Percentiles rank a stretch among this genome's conserved stretches.
Conservation (phyloP, 2,113 vertebrate genomes). For the Tetrao urogallus region DNA sequence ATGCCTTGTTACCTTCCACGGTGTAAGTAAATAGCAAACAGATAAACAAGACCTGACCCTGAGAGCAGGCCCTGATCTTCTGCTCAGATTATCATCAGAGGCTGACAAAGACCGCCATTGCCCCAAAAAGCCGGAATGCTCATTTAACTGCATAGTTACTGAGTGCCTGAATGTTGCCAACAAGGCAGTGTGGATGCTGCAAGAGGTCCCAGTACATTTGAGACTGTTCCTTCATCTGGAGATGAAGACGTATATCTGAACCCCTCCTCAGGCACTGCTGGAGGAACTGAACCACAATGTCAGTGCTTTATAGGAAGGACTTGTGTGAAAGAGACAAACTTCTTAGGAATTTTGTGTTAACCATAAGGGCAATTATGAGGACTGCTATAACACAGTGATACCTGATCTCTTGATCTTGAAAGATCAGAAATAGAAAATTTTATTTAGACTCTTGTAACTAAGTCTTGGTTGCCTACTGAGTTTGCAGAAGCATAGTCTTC, state of each 20-base stretch:
- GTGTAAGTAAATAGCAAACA: neutral
- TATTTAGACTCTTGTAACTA: neutral
- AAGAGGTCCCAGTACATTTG: rapidly evolving
- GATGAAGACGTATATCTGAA: neutral
- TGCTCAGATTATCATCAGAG: neutral
- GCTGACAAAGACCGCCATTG: neutral
- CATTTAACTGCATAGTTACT: neutral
- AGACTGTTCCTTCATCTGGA: neutral
- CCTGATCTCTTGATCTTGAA: neutral
- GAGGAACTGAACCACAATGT: neutral
- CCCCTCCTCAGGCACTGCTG: neutral
- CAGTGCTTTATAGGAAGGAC: neutral
- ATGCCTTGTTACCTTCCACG: neutral
- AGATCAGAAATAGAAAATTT: neutral
- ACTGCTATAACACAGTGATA: neutral
- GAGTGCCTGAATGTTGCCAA: neutral
- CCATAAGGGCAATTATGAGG: neutral
- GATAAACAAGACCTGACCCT: neutral
- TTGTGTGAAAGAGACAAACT: neutral
- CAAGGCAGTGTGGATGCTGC: rapidly evolving
- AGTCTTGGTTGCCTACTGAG: neutral
- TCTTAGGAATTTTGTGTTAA: neutral
- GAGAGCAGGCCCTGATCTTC: neutral
- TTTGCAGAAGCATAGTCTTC: neutral
- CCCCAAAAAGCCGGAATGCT: neutral